Evolutionary conservation across 2,113 vertebrate species (phyloP).

Genomic region (Thomomys bottae): DNA sequence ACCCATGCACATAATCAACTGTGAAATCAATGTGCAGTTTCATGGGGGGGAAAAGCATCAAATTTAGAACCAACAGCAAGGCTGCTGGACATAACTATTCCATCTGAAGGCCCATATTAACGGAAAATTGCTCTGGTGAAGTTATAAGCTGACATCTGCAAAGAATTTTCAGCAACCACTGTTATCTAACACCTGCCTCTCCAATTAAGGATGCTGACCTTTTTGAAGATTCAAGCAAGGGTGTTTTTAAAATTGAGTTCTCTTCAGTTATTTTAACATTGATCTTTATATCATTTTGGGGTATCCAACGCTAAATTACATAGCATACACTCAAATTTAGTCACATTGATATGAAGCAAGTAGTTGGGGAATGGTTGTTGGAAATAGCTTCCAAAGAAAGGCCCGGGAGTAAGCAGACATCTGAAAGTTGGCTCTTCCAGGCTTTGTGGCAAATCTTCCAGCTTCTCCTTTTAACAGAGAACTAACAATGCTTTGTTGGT

Average conservation of each 20-base stretch:
- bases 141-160: slow-evolving; percentile 74
- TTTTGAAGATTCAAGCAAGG: slow-evolving; percentile 68
- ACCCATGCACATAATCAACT: slow-evolving; percentile 70
- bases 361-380: not conserved
- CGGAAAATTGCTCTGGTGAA: slow-evolving; percentile 68
- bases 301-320: slow-evolving; percentile 54
- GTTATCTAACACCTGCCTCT: slow-evolving; percentile 77
- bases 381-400: slow-evolving; percentile 45
- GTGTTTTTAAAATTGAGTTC: slow-evolving; percentile 64
- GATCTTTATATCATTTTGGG: slow-evolving; percentile 60
- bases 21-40: slow-evolving; percentile 69
- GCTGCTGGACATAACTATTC: slow-evolving; percentile 55
- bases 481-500: not conserved
- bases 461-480: slow-evolving; percentile 47
- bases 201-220: slow-evolving; percentile 70
- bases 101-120: slow-evolving; percentile 74
- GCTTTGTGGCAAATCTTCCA: not conserved
- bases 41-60: slow-evolving; percentile 21
- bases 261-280: slow-evolving; percentile 71
- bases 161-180: slow-evolving; percentile 65
- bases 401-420: not conserved
- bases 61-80: slow-evolving; percentile 68
- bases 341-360: slow-evolving; percentile 37
- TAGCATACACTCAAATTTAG: slow-evolving; percentile 13
- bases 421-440: slow-evolving; percentile 9